Evolutionary conservation across 2,888 invertebrate genomes (phyloP).

Genomic region (Thysanoteuthis rhombus): DNA sequence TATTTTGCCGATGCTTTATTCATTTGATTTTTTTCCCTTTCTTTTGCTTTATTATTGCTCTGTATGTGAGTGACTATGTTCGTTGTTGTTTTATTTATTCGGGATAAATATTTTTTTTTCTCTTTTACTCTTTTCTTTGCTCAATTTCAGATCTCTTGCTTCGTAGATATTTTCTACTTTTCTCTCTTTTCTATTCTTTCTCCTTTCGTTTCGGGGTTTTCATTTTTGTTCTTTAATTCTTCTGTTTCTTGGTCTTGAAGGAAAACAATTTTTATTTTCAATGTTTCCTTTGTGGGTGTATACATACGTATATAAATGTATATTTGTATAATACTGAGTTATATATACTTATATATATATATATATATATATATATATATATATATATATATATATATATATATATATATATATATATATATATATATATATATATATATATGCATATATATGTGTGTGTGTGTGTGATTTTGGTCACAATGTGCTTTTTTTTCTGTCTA

Average conservation of each 20-base stretch:
- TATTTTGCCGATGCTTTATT: no score
- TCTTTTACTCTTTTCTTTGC: not conserved
- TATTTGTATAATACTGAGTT: no score
- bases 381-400: no score
- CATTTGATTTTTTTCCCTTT: no score
- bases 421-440: no score
- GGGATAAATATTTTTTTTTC: not conserved
- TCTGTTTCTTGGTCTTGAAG: not conserved
- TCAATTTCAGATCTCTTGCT: not conserved
- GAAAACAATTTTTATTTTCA: not conserved
- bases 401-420: no score
- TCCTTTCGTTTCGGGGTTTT: not conserved
- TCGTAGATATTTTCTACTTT: not conserved
- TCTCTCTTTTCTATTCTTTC: not conserved
- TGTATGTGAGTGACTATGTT: not conserved
- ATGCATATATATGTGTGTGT: no score
- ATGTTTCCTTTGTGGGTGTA: not conserved
- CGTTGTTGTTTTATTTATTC: not conserved
- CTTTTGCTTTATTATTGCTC: not conserved
- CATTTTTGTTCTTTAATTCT: not conserved
- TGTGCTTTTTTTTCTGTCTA: no score
- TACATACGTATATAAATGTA: no score
- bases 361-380: no score
- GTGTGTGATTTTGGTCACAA: no score
- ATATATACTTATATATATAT: no score